Percentiles rank a stretch among this genome's conserved stretches.
These are phyloP conservation scores for Troides oblongomaculatus DNA, from an alignment of 2,888 invertebrate species.

Conservation along the genomic window DNA sequence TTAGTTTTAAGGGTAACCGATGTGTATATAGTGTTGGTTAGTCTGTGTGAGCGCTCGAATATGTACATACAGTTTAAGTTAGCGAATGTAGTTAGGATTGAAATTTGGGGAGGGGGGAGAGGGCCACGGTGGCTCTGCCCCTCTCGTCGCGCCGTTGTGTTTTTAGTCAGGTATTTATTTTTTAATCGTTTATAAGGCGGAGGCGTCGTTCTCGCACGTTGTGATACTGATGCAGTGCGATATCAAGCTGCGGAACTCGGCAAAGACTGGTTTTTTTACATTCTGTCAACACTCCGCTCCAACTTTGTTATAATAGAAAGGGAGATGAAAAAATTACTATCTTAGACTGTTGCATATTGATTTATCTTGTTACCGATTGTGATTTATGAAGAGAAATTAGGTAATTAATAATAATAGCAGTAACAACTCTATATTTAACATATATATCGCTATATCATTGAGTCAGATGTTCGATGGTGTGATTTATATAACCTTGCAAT, in stretches of 20 bases:
- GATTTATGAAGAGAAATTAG: slow-evolving; percentile 73
- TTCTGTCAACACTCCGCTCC: slow-evolving; percentile 27
- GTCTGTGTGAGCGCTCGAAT: slow-evolving; percentile 49
- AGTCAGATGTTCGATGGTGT: slow-evolving; percentile 50
- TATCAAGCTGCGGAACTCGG: slow-evolving; percentile 22
- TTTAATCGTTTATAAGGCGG: slow-evolving; percentile 37
- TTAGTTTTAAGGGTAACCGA: slow-evolving; percentile 48
- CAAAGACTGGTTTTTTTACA: slow-evolving; percentile 27
- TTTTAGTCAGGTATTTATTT: slow-evolving; percentile 58
- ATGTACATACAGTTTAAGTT: slow-evolving; percentile 52
- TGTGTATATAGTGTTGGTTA: slow-evolving; percentile 35
- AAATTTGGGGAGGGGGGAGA: slow-evolving; percentile 30
- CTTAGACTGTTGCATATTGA: slow-evolving; percentile 61
- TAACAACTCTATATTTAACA: slow-evolving; percentile 79
- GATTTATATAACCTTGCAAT: slow-evolving; percentile 35
- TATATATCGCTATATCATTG: slow-evolving; percentile 59
- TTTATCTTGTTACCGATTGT: slow-evolving; percentile 76
- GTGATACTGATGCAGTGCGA: slow-evolving; percentile 36
- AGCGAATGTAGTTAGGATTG: slow-evolving; percentile 49
- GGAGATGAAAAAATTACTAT: slow-evolving; percentile 43
- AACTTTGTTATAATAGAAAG: slow-evolving; percentile 18
- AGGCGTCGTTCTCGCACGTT: slow-evolving; percentile 32
- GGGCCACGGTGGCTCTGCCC: slow-evolving; percentile 3
- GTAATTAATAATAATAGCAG: slow-evolving; percentile 79
- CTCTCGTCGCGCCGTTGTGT: slow-evolving; percentile 31